Base-by-base conservation (phyloP, 2,888 invertebrate species). In the Branchipolynoe longqiensis region DNA sequence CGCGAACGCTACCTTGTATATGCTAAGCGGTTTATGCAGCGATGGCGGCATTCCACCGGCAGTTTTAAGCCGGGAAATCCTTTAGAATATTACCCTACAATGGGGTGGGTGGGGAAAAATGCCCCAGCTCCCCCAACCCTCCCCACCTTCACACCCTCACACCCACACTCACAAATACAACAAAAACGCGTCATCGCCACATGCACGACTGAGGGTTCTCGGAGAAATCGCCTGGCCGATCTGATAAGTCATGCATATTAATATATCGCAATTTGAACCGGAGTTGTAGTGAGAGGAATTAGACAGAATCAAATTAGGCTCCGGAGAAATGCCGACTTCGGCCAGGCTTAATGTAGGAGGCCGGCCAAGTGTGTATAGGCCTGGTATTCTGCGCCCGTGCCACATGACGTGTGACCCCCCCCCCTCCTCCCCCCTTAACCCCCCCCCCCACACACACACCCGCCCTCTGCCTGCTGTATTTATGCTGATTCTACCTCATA, bases 11-110 rank as follows among this genome's bases (percentile, higher is more conserved):
- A 69, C 38, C 33, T 69, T 69, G 33, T 69, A 69, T 69, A 69
- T 69, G 69, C 69, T 69, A 69, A 69, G 69, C 38, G 33, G 69
- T 69, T 69, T 69, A 69, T 69, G 36, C 69, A 69, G 33, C 36
- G 36, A 38, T 38, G 33, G 33, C 69, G n/a, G 69, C 36, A 18
- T 12, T 48, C 1, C 36, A 25, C 12, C 25, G 18, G 33, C n/a
- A 33, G 38, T 33, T 69, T 69, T 22, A 69, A 14, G 69, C 33
- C 36, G 38, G n/a, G n/a, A 12, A 0, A 4, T 69, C 69, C 69
- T 25, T 69, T 69, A 69, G 38, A 69, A 69, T 64, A n/a, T n/a
- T n/a, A n/a, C n/a, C n/a, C n/a, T n/a, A n/a, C n/a, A n/a, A n/a
- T n/a, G n/a, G n/a, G n/a, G n/a, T n/a, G n/a, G n/a, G n/a, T n/a